Percentiles rank a stretch among this genome's conserved stretches.
These are phyloP conservation scores for Cataglyphis livida DNA, from an alignment of 2,888 invertebrate genomes.

Conservation along the genomic window DNA sequence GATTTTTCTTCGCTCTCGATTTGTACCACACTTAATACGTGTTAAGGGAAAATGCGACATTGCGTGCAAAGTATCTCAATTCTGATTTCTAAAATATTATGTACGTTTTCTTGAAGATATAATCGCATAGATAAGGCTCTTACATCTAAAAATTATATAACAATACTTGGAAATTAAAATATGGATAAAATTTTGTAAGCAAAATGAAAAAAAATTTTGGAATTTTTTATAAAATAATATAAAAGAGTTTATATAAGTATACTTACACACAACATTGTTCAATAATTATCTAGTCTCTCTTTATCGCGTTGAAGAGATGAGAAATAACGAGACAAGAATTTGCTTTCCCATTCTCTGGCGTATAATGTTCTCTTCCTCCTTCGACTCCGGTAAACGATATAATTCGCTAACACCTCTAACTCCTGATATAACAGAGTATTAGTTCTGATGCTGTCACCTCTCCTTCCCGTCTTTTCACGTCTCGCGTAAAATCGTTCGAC, in stretches of 20 bases:
- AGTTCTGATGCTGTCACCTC: conserved; percentile 79
- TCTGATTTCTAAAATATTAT: neutral
- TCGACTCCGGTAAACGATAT: conserved; percentile 72
- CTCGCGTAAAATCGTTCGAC: conserved; percentile 57
- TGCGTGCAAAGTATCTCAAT: neutral
- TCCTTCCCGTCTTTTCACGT: conserved; percentile 50
- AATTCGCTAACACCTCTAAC: conserved; percentile 83
- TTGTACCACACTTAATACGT: conserved; percentile 24
- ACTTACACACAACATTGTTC: neutral
- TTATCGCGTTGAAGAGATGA: neutral
- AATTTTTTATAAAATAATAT: neutral
- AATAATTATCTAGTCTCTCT: conserved; percentile 31
- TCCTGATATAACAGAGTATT: conserved; percentile 82
- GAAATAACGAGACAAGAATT: conserved; percentile 26
- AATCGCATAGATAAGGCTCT: neutral
- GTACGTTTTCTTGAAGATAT: neutral
- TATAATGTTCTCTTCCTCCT: conserved; percentile 8
- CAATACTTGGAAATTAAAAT: neutral
- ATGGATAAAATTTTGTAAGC: neutral
- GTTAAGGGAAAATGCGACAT: neutral
- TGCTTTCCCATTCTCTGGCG: conserved; percentile 18
- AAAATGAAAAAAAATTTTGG: neutral
- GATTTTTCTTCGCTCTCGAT: conserved; percentile 37
- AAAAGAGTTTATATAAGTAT: neutral
- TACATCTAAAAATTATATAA: neutral